A percentile compares a stretch with the other conserved stretches of the same genome.
These are phyloP conservation scores for Aphrophora alni DNA, from an alignment of 2,888 invertebrate genomes.

Conservation along the genomic window DNA sequence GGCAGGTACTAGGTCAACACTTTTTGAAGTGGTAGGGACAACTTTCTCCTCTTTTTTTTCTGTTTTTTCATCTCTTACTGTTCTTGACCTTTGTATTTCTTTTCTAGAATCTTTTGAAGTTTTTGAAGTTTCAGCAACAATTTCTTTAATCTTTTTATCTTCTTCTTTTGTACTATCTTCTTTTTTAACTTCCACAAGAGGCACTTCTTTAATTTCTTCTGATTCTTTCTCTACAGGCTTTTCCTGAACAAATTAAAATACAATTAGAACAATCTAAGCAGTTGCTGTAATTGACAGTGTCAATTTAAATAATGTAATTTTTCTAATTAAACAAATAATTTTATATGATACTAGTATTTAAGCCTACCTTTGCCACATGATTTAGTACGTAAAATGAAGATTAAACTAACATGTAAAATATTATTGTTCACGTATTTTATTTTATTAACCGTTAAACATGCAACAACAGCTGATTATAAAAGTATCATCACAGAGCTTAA, in stretches of 20 bases:
- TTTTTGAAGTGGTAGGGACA: slow-evolving; percentile 20
- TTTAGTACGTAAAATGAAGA: too few relatives aligned
- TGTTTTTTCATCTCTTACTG: slow-evolving; percentile 53
- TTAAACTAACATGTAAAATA: too few relatives aligned
- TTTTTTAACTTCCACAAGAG: slow-evolving; percentile 43
- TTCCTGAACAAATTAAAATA: slow-evolving; percentile 29
- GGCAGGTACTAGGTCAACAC: neutral
- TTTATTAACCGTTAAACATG: too few relatives aligned
- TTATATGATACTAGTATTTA: too few relatives aligned
- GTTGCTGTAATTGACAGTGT: too few relatives aligned
- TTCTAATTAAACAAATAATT: too few relatives aligned
- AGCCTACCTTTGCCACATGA: too few relatives aligned
- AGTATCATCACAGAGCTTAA: too few relatives aligned
- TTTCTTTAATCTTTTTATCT: slow-evolving; percentile 39
- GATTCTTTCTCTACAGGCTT: slow-evolving; percentile 44
- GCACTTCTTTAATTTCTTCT: slow-evolving; percentile 50
- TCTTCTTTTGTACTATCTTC: slow-evolving; percentile 43
- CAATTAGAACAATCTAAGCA: neutral
- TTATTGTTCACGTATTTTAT: too few relatives aligned
- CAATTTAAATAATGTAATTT: too few relatives aligned
- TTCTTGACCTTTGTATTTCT: slow-evolving; percentile 33
- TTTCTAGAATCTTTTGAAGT: slow-evolving; percentile 33
- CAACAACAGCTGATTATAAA: too few relatives aligned
- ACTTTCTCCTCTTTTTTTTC: slow-evolving; percentile 53
- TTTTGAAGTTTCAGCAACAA: slow-evolving; percentile 27